A percentile compares a stretch with the other conserved stretches of the same genome.
Conservation (phyloP, 2,113 vertebrate genomes). For the Lepus americanus region DNA sequence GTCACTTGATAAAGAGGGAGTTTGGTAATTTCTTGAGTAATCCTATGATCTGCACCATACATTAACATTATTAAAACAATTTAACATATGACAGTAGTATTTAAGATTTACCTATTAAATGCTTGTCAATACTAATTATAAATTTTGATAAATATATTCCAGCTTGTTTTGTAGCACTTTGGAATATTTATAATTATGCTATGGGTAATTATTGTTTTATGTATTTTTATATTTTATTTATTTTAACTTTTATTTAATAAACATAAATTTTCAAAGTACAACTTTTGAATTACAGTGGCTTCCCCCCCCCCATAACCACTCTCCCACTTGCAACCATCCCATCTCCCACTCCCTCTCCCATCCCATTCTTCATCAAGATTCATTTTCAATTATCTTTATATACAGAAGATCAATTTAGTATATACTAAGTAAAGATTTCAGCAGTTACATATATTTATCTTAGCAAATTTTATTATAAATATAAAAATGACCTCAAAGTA, state of each 20-base stretch:
- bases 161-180: background rate
- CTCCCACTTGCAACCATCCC: no score
- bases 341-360: no score
- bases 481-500: background rate
- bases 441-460: background rate
- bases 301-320: no score
- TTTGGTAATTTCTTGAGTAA: background rate
- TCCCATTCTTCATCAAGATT: no score
- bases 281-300: no score
- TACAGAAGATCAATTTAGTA: no score
- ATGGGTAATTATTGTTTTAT: background rate
- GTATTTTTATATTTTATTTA: background rate
- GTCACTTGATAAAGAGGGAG: background rate
- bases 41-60: rapidly evolving
- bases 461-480: no score
- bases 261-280: no score
- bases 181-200: background rate
- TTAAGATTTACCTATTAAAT: background rate
- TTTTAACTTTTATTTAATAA: no score
- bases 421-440: no score
- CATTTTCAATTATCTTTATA: no score
- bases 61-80: background rate
- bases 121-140: background rate
- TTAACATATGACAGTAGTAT: background rate
- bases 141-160: background rate